Conservation (phyloP, 2,113 vertebrate genomes). For the Recurvirostra avosetta region DNA sequence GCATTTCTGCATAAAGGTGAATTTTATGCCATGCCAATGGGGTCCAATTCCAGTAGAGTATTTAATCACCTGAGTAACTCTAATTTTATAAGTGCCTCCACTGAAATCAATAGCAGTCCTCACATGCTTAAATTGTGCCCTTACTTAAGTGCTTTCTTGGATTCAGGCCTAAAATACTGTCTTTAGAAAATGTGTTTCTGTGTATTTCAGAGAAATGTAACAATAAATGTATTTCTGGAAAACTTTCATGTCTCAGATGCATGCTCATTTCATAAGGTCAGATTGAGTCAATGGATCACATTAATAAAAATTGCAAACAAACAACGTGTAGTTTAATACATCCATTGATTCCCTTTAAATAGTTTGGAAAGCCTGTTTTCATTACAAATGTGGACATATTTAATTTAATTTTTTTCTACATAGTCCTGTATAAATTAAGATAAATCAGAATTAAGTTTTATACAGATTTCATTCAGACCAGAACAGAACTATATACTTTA, state of each 20-base stretch:
- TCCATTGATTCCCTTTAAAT: background rate
- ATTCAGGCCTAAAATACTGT: background rate
- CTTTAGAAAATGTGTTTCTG: background rate
- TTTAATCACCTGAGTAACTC: conserved; percentile 6
- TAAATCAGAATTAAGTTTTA: background rate
- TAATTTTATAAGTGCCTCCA: background rate
- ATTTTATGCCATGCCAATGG: background rate
- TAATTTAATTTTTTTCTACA: background rate
- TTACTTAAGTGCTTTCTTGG: conserved; percentile 48
- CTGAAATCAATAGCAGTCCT: conserved; percentile 21
- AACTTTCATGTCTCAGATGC: background rate
- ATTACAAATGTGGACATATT: background rate
- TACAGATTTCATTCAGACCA: background rate
- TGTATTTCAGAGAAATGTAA: background rate
- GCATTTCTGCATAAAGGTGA: background rate
- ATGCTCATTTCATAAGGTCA: background rate
- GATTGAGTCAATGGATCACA: background rate
- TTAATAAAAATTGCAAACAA: background rate
- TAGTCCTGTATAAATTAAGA: background rate
- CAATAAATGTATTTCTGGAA: background rate
- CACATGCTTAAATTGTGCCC: background rate
- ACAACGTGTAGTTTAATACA: background rate
- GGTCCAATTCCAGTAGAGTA: background rate
- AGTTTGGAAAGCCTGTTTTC: background rate
- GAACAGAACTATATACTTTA: background rate